A percentile compares a stretch with the other conserved stretches of the same genome.
Evolutionary conservation across 1,140 invertebrate genomes (phyloP).

Genomic region (Aricia agestis): DNA sequence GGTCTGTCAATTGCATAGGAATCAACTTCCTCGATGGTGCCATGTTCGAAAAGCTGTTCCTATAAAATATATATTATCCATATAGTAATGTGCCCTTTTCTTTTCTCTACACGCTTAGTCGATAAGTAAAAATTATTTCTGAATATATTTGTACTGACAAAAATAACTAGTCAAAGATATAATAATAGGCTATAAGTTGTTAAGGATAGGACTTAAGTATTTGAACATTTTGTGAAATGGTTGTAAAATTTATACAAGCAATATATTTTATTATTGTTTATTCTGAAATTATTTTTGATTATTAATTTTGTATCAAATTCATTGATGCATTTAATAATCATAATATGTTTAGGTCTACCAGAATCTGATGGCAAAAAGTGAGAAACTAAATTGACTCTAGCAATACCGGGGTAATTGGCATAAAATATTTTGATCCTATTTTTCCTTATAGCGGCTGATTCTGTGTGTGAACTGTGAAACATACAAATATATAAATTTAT

Average conservation of each 20-base stretch:
- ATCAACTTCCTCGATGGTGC: no score
- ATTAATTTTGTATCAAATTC: slow-evolving; percentile 1
- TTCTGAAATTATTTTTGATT: not conserved
- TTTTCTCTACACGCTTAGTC: not conserved
- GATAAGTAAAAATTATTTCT: slow-evolving; percentile 12
- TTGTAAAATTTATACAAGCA: slow-evolving; percentile 11
- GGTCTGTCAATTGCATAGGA: no score
- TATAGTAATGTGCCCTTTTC: not conserved
- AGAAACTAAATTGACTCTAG: no score
- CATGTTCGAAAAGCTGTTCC: slow-evolving; percentile 11
- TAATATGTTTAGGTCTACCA: no score
- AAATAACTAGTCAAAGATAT: slow-evolving; percentile 14
- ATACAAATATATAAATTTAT: no score
- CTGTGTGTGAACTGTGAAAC: no score
- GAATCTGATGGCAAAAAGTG: no score
- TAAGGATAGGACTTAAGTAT: slow-evolving; percentile 1
- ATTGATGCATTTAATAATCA: not conserved
- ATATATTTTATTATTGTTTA: slow-evolving; percentile 13
- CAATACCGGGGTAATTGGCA: no score
- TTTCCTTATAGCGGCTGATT: no score
- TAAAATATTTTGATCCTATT: no score
- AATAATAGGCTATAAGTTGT: slow-evolving; percentile 13
- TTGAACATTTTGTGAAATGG: slow-evolving; percentile 4
- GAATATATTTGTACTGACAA: slow-evolving; percentile 16
- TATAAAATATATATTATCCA: not conserved